A percentile compares a stretch with the other conserved stretches of the same genome.
Conservation (phyloP, 2,113 vertebrate species). For the Pachycephala philippinensis region DNA sequence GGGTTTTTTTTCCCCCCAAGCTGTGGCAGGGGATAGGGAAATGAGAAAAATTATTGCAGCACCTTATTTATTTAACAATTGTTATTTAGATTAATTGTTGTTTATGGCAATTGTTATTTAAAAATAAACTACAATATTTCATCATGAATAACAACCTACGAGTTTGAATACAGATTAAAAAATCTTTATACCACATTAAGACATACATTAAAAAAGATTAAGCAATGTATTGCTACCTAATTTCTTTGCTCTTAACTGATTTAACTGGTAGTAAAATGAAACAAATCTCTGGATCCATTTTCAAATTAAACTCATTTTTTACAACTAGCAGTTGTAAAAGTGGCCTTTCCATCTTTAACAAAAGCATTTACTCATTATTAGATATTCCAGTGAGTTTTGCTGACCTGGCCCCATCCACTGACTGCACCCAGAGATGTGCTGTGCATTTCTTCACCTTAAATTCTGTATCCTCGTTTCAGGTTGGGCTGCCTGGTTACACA, state of each 20-base stretch:
- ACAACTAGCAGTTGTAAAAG: background rate
- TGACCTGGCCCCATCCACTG: background rate
- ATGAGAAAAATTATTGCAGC: background rate
- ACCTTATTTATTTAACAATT: background rate
- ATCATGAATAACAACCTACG: background rate
- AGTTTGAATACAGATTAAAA: background rate
- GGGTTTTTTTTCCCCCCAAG: fast-evolving
- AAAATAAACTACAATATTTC: background rate
- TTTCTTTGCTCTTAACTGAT: background rate
- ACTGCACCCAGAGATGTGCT: background rate
- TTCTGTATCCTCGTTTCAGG: background rate
- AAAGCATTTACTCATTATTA: background rate
- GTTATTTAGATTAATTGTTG: background rate
- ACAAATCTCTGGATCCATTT: background rate
- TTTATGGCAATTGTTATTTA: background rate
- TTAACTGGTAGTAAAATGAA: background rate
- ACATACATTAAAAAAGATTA: background rate
- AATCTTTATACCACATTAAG: background rate
- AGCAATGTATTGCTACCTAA: background rate
- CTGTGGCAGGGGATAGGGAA: background rate
- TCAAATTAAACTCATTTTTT: background rate
- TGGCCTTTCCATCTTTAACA: background rate
- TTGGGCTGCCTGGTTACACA: background rate
- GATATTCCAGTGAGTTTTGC: background rate
- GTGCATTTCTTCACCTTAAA: background rate